These are phyloP conservation scores for Philypnodon macrostomus DNA, from an alignment of 2,797 vertebrate genomes.

Conservation along the genomic window DNA sequence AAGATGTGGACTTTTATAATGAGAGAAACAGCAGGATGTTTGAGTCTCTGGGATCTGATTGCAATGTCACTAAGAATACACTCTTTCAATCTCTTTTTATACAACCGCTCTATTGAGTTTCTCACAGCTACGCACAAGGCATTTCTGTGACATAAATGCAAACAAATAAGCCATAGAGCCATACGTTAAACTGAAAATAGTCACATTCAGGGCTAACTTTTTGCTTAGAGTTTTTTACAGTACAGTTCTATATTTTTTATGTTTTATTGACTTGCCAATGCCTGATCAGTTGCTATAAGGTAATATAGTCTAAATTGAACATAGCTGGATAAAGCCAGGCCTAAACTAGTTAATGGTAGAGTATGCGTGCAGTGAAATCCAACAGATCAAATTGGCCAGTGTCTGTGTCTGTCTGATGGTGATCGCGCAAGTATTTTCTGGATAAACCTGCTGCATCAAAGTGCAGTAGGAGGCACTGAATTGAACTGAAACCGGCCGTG, in stretches of 20 bases:
- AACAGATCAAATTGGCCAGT: too few species aligned
- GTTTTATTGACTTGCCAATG: too few species aligned
- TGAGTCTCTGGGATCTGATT: conserved; percentile 35
- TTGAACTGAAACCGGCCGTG: conserved; percentile 33
- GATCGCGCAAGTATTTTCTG: conserved; percentile 58
- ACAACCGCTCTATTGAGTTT: conserved; percentile 40
- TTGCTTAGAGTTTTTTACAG: too few species aligned
- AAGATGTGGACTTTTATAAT: conserved; percentile 21
- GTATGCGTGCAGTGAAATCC: too few species aligned
- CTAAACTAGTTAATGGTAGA: too few species aligned
- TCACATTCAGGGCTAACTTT: too few species aligned
- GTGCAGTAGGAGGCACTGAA: conserved; percentile 41
- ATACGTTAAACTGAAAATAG: conserved; percentile 35
- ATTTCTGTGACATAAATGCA: conserved; percentile 40
- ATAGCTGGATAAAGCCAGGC: too few species aligned
- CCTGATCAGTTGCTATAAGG: too few species aligned
- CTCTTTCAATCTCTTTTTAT: conserved; percentile 27
- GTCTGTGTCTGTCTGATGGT: too few species aligned
- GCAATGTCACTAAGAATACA: conserved; percentile 23
- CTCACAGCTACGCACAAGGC: conserved; percentile 26
- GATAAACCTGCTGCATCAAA: conserved; percentile 58
- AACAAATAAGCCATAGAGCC: conserved; percentile 51
- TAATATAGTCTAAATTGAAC: too few species aligned
- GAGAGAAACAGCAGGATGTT: conserved; percentile 48
- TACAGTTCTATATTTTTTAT: too few species aligned